These are phyloP conservation scores for Zoanthus solanderi DNA, from an alignment of 92 coral and sea anemone genomes.

Conservation along the genomic window DNA sequence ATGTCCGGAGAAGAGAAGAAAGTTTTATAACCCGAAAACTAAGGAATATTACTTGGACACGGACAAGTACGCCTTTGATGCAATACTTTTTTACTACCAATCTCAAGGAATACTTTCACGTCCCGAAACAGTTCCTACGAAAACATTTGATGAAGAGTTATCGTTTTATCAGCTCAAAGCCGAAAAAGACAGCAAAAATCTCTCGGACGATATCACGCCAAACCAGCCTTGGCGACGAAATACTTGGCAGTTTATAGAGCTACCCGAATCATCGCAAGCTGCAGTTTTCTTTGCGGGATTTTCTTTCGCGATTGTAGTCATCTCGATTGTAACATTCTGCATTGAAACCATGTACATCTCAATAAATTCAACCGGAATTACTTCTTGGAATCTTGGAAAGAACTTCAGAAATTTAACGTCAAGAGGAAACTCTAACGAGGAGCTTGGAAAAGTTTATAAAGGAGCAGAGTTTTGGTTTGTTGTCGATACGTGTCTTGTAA, in stretches of 20 bases:
- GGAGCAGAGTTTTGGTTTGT: conserved; percentile 80
- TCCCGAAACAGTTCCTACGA: conserved; percentile 83
- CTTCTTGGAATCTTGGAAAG: conserved; percentile 19
- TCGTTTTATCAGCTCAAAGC: conserved; percentile 75
- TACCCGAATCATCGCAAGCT: conserved; percentile 78
- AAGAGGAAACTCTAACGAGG: neutral
- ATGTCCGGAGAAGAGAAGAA: conserved; percentile 68
- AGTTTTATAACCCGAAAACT: conserved; percentile 68
- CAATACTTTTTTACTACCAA: conserved; percentile 92
- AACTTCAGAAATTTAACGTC: conserved; percentile 17
- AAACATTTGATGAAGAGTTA: conserved; percentile 86
- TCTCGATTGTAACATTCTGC: conserved; percentile 84
- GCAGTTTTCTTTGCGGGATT: conserved; percentile 74
- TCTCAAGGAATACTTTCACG: conserved; percentile 90
- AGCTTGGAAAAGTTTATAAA: conserved; percentile 8
- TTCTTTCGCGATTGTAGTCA: conserved; percentile 73
- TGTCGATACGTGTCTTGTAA: conserved; percentile 82
- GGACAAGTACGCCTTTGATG: conserved; percentile 88
- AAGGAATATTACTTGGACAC: conserved; percentile 85
- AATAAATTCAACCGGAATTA: conserved; percentile 30
- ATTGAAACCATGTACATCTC: conserved; percentile 71
- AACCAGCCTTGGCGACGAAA: conserved; percentile 66
- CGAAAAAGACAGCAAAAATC: conserved; percentile 35
- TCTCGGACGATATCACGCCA: conserved; percentile 45
- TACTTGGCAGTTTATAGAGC: conserved; percentile 80